Percentiles rank a stretch among this genome's conserved stretches.
Evolutionary conservation across 1,140 invertebrate genomes (phyloP).

Genomic region (Palaemon carinicauda): DNA sequence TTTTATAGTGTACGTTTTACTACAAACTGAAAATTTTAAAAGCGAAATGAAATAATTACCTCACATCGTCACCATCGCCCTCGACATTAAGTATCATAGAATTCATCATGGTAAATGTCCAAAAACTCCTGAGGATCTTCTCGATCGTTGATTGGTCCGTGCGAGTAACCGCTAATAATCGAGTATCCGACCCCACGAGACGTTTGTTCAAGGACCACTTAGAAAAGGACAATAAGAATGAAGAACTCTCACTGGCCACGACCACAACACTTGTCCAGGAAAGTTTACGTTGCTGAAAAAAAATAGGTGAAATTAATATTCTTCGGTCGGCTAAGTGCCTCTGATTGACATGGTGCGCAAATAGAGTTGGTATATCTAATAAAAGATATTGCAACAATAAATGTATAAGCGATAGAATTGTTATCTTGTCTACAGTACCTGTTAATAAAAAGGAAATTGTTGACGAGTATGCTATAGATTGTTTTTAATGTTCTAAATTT

Average conservation of each 20-base stretch:
- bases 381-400: too few relatives aligned
- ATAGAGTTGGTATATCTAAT: too few relatives aligned
- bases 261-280: conserved; percentile 14
- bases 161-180: neutral
- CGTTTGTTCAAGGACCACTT: conserved; percentile 10
- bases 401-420: too few relatives aligned
- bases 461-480: too few relatives aligned
- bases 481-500: too few relatives aligned
- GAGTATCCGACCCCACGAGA: neutral
- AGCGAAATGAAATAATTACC: neutral
- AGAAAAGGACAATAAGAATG: conserved; percentile 6
- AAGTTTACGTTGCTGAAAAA: neutral
- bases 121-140: neutral
- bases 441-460: too few relatives aligned
- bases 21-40: too few relatives aligned
- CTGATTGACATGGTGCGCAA: too few relatives aligned
- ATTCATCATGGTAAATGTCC: conserved; percentile 27
- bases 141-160: neutral
- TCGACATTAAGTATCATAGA: neutral
- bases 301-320: too few relatives aligned
- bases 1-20: too few relatives aligned
- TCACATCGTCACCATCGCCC: neutral
- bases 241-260: neutral
- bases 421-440: too few relatives aligned
- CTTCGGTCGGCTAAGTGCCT: too few relatives aligned